Conservation (phyloP, 2,888 invertebrate species). For the Deilephila elpenor region DNA sequence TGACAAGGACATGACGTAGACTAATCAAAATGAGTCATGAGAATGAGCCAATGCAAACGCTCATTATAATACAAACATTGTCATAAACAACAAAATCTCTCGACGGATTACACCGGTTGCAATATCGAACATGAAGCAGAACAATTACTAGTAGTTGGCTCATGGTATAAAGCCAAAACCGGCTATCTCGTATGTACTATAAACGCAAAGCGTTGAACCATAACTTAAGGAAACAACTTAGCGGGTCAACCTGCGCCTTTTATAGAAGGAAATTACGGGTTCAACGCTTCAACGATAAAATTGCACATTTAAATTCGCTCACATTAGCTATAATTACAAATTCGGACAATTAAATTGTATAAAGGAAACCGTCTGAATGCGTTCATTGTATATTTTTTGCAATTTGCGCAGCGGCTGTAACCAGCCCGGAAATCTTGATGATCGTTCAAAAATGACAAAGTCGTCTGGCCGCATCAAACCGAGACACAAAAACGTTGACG, state of each 20-base stretch:
- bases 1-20: slow-evolving; percentile 52
- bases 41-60: slow-evolving; percentile 27
- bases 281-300: slow-evolving; percentile 36
- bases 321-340: slow-evolving; percentile 27
- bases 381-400: slow-evolving; percentile 49
- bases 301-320: slow-evolving; percentile 37
- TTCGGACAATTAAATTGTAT: slow-evolving; percentile 37
- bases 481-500: slow-evolving; percentile 66
- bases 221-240: slow-evolving; percentile 52
- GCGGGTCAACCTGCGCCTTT: slow-evolving; percentile 40
- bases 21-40: slow-evolving; percentile 55
- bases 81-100: background rate
- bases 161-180: slow-evolving; percentile 50
- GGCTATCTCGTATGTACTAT: slow-evolving; percentile 53
- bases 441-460: slow-evolving; percentile 68
- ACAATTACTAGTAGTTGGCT: slow-evolving; percentile 50
- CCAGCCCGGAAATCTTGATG: slow-evolving; percentile 64
- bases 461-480: slow-evolving; percentile 60
- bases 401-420: slow-evolving; percentile 50
- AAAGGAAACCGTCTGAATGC: slow-evolving; percentile 44
- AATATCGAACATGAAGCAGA: background rate
- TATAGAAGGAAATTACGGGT: slow-evolving; percentile 41
- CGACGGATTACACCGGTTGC: background rate
- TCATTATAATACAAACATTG: background rate
- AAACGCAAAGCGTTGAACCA: slow-evolving; percentile 52